Percentiles rank a stretch among this genome's conserved stretches.
These are phyloP conservation scores for Drosophila pectinifera DNA, from an alignment of 1,140 invertebrate genomes.

Conservation along the genomic window DNA sequence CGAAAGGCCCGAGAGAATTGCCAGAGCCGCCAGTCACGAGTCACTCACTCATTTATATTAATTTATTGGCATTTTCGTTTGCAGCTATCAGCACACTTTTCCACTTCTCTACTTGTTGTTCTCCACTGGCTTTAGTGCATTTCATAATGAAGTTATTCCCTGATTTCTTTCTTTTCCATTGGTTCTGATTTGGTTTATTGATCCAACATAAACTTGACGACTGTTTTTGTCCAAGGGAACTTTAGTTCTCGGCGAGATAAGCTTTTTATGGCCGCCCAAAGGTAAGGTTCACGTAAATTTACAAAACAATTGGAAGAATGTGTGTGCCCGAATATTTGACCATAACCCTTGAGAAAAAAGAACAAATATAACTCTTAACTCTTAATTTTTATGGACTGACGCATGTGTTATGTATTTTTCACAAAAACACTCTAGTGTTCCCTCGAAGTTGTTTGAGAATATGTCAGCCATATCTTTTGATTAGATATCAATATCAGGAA, in stretches of 20 bases:
- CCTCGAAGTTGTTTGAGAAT: conserved; percentile 36
- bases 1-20: conserved; percentile 31
- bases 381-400: conserved; percentile 3
- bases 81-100: conserved; percentile 59
- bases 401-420: conserved; percentile 8
- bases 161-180: conserved; percentile 6
- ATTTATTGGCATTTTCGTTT: conserved; percentile 75
- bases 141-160: conserved; percentile 31
- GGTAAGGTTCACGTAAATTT: conserved; percentile 22
- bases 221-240: conserved; percentile 24
- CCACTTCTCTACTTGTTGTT: conserved; percentile 36
- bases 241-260: conserved; percentile 27
- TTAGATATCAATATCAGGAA: conserved; percentile 74
- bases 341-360: background rate
- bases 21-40: conserved; percentile 60
- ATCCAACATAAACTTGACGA: conserved; percentile 15
- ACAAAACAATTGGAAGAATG: background rate
- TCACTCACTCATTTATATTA: conserved; percentile 79
- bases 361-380: background rate
- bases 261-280: conserved; percentile 22
- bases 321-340: background rate
- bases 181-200: conserved; percentile 32
- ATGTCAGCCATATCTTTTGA: conserved; percentile 63
- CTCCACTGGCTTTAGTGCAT: conserved; percentile 26
- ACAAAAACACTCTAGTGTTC: conserved; percentile 32